Conservation (phyloP, 1,140 invertebrate species). For the Charaxes varanes region DNA sequence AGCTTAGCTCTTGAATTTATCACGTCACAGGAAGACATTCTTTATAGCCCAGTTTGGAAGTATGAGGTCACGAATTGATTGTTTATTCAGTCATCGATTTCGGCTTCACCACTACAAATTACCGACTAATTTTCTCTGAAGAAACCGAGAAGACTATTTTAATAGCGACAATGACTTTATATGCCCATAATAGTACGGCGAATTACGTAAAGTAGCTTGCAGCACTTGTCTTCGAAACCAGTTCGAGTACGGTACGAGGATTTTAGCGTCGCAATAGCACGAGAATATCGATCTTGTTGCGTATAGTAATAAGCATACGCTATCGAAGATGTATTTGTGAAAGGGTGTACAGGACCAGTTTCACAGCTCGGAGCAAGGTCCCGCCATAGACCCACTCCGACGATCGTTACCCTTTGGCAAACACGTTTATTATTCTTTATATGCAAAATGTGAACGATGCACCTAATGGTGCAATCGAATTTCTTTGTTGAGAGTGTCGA, state of each 20-base stretch:
- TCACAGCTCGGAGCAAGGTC: slow-evolving; percentile 47
- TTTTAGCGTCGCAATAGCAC: neutral
- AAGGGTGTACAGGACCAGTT: slow-evolving; percentile 36
- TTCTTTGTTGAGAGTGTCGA: slow-evolving; percentile 13
- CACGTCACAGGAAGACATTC: slow-evolving; percentile 4
- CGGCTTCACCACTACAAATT: slow-evolving; percentile 7
- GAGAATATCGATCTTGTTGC: slow-evolving; percentile 7
- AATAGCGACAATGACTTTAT: slow-evolving; percentile 19
- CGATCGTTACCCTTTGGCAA: slow-evolving; percentile 26
- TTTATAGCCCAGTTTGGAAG: slow-evolving; percentile 4
- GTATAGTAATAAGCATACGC: neutral
- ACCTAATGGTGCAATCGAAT: slow-evolving; percentile 18
- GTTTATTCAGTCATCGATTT: slow-evolving; percentile 8
- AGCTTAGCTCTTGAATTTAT: no score
- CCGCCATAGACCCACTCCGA: slow-evolving; percentile 37
- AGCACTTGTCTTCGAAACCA: slow-evolving; percentile 29
- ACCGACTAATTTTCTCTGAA: slow-evolving; percentile 11
- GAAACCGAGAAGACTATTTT: slow-evolving; percentile 12
- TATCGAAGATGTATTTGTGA: neutral
- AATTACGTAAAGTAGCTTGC: slow-evolving; percentile 36
- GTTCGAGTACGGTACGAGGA: slow-evolving; percentile 16
- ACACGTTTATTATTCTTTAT: slow-evolving; percentile 30
- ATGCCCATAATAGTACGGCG: slow-evolving; percentile 21
- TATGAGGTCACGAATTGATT: slow-evolving; percentile 2
- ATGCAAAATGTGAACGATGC: slow-evolving; percentile 24